Evolutionary conservation across 2,888 invertebrate genomes (phyloP).

Genomic region (Pollenia griseotomentosa): DNA sequence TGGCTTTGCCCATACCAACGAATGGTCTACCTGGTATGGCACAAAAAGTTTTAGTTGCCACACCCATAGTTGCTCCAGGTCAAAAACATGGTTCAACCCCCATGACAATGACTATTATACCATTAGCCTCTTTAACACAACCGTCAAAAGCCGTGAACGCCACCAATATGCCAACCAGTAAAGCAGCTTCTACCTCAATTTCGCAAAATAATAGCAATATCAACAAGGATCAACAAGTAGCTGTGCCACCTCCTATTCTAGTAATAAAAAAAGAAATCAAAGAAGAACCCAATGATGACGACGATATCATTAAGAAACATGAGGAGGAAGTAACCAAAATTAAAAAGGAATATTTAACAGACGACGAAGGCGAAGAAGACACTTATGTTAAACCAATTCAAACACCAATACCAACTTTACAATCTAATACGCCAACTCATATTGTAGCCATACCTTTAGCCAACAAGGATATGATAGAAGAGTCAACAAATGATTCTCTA

Average conservation of each 20-base stretch:
- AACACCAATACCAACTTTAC: conserved; percentile 28
- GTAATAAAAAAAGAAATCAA: conserved; percentile 81
- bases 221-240: conserved; percentile 68
- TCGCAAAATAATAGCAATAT: conserved; percentile 1
- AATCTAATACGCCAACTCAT: conserved; percentile 46
- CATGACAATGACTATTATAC: conserved; percentile 82
- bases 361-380: conserved; percentile 70
- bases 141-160: conserved; percentile 54
- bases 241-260: conserved; percentile 78
- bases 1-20: conserved; percentile 73
- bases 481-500: conserved; percentile 67
- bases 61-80: conserved; percentile 76
- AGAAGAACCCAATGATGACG: conserved; percentile 77
- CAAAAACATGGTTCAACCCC: conserved; percentile 76
- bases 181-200: neutral
- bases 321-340: conserved; percentile 60
- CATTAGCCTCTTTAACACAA: conserved; percentile 76
- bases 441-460: conserved; percentile 64
- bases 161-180: neutral
- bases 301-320: conserved; percentile 31
- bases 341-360: conserved; percentile 75
- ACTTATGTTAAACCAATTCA: neutral
- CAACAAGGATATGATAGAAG: conserved; percentile 66
- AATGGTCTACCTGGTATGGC: conserved; percentile 75
- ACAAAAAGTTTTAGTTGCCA: conserved; percentile 80